Conservation (phyloP, 2,797 vertebrate species). For the Falco naumanni region DNA sequence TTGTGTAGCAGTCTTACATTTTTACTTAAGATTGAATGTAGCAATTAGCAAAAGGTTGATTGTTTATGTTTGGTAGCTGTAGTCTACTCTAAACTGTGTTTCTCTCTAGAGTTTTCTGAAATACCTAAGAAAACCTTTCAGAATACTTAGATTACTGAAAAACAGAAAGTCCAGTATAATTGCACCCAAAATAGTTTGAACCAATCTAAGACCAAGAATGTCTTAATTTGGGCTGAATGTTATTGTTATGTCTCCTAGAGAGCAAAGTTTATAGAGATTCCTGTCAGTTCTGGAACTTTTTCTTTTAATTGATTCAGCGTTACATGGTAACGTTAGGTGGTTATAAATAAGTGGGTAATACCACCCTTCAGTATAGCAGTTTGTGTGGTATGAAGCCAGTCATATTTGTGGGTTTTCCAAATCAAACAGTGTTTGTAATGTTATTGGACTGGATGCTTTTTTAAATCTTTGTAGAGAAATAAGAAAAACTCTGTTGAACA, state of each 20-base stretch:
- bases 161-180: neutral
- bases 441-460: conserved; percentile 10
- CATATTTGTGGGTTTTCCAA: conserved; percentile 43
- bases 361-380: conserved; percentile 23
- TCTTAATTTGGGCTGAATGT: neutral
- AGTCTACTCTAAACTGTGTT: neutral
- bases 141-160: neutral
- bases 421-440: conserved; percentile 58
- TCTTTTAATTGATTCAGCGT: conserved; percentile 31
- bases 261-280: conserved; percentile 34
- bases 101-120: neutral
- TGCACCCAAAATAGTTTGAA: neutral
- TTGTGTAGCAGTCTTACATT: neutral
- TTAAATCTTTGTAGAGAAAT: conserved; percentile 5
- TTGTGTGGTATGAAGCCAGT: conserved; percentile 36
- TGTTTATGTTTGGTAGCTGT: neutral
- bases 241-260: conserved; percentile 41
- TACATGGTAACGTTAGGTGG: conserved; percentile 17
- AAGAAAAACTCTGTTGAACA: conserved; percentile 21
- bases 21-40: neutral
- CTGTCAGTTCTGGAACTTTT: conserved; percentile 31
- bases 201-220: neutral
- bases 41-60: neutral
- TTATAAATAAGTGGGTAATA: conserved; percentile 56
- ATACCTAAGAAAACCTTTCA: neutral